Evolutionary conservation across 2,797 vertebrate genomes (phyloP).

Genomic region (Myotis vivesi): DNA sequence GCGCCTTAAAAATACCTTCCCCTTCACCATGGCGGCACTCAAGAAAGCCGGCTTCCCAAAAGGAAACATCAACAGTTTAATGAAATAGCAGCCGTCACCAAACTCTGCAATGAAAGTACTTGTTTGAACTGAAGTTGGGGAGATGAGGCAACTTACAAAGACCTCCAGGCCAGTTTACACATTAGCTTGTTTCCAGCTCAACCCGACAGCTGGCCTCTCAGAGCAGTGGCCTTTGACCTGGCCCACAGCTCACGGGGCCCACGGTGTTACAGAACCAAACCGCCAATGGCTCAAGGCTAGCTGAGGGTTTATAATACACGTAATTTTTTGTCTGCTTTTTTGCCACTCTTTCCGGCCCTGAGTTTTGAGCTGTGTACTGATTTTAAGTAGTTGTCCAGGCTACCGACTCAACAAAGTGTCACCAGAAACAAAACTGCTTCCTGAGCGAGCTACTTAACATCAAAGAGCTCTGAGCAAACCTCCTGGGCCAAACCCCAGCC

Average conservation of each 20-base stretch:
- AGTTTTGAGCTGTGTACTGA: not conserved
- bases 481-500: not conserved
- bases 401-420: not conserved
- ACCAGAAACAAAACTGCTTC: not conserved
- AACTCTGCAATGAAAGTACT: not conserved
- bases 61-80: slow-evolving; percentile 23
- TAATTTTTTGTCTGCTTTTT: not conserved
- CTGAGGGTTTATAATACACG: not conserved
- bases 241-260: slow-evolving; percentile 27
- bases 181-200: slow-evolving; percentile 62
- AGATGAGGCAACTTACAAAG: not conserved
- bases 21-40: not conserved
- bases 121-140: not conserved
- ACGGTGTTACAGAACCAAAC: not conserved
- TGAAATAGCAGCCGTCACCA: not conserved
- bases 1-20: slow-evolving; percentile 27
- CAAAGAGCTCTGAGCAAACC: not conserved
- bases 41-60: slow-evolving; percentile 38
- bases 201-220: not conserved
- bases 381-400: not conserved
- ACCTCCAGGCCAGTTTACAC: slow-evolving; percentile 50
- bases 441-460: not conserved
- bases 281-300: not conserved
- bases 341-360: not conserved
- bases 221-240: slow-evolving; percentile 46